Evolutionary conservation across 2,888 invertebrate species (phyloP).

Genomic region (Campoletis raptor): DNA sequence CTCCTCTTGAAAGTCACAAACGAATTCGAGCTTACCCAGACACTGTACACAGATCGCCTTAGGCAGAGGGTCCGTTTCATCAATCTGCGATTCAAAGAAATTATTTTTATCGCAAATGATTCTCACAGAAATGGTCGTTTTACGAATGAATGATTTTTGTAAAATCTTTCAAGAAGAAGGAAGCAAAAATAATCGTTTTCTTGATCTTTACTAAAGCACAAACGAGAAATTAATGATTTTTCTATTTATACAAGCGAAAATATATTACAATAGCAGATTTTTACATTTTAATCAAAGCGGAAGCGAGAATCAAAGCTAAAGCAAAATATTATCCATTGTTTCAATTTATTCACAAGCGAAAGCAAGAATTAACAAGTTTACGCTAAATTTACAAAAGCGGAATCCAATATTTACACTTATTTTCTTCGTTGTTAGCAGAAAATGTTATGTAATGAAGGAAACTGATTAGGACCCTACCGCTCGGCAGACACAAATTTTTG

Average conservation of each 20-base stretch:
- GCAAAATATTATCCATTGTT: neutral
- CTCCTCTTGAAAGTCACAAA: slow-evolving; percentile 85
- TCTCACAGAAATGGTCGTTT: neutral
- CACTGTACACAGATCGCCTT: slow-evolving; percentile 84
- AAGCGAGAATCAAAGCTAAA: neutral
- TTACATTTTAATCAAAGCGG: neutral
- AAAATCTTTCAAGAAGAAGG: neutral
- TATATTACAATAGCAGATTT: neutral
- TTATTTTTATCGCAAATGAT: slow-evolving; percentile 36
- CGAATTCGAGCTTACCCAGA: slow-evolving; percentile 84
- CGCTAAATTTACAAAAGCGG: neutral
- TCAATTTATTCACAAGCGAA: neutral
- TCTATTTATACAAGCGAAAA: neutral
- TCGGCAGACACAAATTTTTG: slow-evolving; percentile 60
- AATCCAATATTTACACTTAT: neutral
- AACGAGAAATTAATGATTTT: neutral
- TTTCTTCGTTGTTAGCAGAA: neutral
- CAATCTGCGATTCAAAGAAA: slow-evolving; percentile 82
- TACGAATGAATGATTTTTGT: neutral
- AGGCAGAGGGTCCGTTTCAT: slow-evolving; percentile 84
- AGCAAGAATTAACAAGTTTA: neutral
- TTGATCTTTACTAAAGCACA: neutral
- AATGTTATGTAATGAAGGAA: neutral
- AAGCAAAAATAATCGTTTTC: neutral
- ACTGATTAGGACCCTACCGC: slow-evolving; percentile 69